These are phyloP conservation scores for Eutrigla gurnardus DNA, from an alignment of 2,797 vertebrate genomes.

Conservation along the genomic window DNA sequence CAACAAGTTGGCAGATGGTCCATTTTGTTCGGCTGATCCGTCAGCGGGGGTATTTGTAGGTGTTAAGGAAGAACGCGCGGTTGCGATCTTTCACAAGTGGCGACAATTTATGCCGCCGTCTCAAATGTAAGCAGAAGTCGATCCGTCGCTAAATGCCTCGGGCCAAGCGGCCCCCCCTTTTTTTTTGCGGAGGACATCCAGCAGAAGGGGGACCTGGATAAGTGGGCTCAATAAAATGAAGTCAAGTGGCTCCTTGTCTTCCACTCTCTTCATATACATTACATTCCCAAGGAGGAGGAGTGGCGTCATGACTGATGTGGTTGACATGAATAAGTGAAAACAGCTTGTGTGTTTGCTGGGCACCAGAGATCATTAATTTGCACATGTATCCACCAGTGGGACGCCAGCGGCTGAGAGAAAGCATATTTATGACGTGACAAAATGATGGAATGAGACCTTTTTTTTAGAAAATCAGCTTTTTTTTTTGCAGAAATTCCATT, in stretches of 20 bases:
- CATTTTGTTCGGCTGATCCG: conserved; percentile 68
- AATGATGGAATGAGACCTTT: conserved; percentile 66
- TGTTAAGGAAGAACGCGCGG: conserved; percentile 58
- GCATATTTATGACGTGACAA: conserved; percentile 73
- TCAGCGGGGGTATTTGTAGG: conserved; percentile 53
- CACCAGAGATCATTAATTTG: conserved; percentile 45
- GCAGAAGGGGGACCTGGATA: conserved; percentile 15
- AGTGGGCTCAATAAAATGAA: conserved; percentile 31
- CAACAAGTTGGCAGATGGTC: conserved; percentile 79
- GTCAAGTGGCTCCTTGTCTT: conserved; percentile 36
- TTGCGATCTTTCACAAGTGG: conserved; percentile 57
- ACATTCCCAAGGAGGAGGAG: neutral
- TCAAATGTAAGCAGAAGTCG: conserved; percentile 43
- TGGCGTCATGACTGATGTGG: conserved; percentile 17
- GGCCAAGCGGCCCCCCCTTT: conserved; percentile 16
- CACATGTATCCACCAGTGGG: conserved; percentile 28
- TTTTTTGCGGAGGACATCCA: conserved; percentile 11
- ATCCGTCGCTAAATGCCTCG: conserved; percentile 42
- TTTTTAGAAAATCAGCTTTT: conserved; percentile 42
- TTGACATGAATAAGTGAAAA: conserved; percentile 35
- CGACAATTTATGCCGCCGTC: conserved; percentile 18
- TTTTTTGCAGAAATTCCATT: conserved; percentile 35
- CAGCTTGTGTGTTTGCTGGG: conserved; percentile 42
- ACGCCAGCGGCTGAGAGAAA: conserved; percentile 60
- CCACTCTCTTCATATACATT: conserved; percentile 11